Conservation (phyloP, 2,888 invertebrate species). For the Acleris literana region DNA sequence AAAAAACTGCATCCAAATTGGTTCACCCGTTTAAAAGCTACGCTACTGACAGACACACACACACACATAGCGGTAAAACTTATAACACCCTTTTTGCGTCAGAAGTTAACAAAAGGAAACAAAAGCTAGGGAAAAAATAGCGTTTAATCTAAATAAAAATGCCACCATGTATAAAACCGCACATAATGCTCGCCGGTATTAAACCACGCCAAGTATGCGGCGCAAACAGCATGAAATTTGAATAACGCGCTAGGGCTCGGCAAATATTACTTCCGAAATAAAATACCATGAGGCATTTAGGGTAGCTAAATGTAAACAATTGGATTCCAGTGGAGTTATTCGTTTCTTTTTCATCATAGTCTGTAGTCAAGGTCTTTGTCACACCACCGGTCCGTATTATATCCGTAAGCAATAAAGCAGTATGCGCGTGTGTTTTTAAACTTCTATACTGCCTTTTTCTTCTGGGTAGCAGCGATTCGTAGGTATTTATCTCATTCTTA, state of each 20-base stretch:
- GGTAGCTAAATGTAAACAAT: conserved; percentile 14
- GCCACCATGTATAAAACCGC: conserved; percentile 24
- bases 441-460: too few relatives aligned
- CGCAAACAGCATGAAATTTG: conserved; percentile 62
- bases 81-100: too few relatives aligned
- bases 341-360: neutral
- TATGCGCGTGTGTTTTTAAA: too few relatives aligned
- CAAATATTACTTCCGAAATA: conserved; percentile 40
- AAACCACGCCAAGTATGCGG: conserved; percentile 39
- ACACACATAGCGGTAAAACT: too few relatives aligned
- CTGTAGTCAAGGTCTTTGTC: too few relatives aligned
- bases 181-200: conserved; percentile 30
- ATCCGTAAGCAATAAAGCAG: too few relatives aligned
- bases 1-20: too few relatives aligned
- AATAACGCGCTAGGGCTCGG: conserved; percentile 53
- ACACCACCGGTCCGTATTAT: too few relatives aligned
- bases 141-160: conserved; percentile 14
- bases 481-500: too few relatives aligned
- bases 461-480: too few relatives aligned
- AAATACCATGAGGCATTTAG: conserved; percentile 22
- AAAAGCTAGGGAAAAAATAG: neutral
- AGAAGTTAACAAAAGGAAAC: neutral
- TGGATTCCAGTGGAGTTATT: conserved; percentile 1
- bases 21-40: too few relatives aligned
- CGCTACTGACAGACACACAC: too few relatives aligned